Percentiles rank a stretch among this genome's conserved stretches.
These are phyloP conservation scores for Ectemnius cavifrons DNA, from an alignment of 2,888 invertebrate genomes.

Conservation along the genomic window DNA sequence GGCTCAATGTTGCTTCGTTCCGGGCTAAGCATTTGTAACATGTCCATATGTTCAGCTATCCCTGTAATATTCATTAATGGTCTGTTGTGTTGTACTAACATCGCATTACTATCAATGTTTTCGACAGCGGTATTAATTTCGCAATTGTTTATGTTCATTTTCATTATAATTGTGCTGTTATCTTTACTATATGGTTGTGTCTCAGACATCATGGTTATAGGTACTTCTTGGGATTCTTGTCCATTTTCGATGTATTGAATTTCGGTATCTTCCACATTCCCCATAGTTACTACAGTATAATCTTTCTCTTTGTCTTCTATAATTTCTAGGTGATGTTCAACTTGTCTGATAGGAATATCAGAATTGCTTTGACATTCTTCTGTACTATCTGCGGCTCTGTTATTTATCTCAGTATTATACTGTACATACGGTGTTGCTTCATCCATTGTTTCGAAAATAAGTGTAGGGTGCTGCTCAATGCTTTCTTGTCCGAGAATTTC, in stretches of 20 bases:
- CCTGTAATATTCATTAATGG: no score
- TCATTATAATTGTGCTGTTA: no score
- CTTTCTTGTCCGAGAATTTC: conserved; percentile 38
- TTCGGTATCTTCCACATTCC: not conserved
- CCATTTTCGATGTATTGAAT: not conserved
- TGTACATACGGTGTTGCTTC: conserved; percentile 36
- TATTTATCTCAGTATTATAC: conserved; percentile 21
- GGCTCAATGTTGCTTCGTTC: no score
- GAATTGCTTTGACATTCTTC: conserved; percentile 17
- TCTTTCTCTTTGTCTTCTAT: conserved; percentile 23
- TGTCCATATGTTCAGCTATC: no score
- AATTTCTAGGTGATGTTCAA: conserved; percentile 28
- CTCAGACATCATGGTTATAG: no score
- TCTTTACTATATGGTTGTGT: no score
- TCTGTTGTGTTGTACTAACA: no score
- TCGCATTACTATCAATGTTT: no score
- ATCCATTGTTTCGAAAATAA: conserved; percentile 46
- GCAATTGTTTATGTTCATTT: no score
- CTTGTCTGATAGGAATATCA: conserved; percentile 23
- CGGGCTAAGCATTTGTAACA: no score
- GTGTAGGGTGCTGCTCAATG: conserved; percentile 38
- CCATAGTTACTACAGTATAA: conserved; percentile 3
- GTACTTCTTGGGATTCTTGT: no score
- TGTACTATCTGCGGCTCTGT: conserved; percentile 1
- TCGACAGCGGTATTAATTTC: no score